phyloP scores from a whole-genome alignment of 2,888 invertebrate genomes.

The Mesorhabditis belari region DNA sequence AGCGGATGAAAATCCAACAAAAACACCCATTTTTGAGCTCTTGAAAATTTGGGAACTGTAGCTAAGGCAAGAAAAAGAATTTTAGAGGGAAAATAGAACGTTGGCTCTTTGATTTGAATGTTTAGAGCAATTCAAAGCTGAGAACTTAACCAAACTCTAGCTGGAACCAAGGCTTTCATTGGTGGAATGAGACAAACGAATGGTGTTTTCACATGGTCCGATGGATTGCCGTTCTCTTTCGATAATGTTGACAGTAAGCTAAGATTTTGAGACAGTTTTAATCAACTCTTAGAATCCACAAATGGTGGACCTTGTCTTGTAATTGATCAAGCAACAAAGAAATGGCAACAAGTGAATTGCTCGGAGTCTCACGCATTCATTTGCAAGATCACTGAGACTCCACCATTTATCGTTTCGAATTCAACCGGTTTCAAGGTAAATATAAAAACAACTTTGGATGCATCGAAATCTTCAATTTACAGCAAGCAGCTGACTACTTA shows the following conservation, averaged over 20 bases:
- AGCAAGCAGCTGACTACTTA: conserved; percentile 24
- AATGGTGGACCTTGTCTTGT: background rate
- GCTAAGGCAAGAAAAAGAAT: no score
- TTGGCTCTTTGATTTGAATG: no score
- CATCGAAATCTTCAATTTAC: background rate
- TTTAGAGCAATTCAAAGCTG: background rate
- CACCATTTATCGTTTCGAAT: background rate
- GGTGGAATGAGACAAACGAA: background rate
- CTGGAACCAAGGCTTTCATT: background rate
- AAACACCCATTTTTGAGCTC: no score
- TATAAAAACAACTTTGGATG: background rate
- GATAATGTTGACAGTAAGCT: background rate
- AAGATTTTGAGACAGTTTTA: background rate
- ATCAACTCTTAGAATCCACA: background rate
- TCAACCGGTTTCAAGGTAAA: background rate
- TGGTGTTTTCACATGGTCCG: background rate
- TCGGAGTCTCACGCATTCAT: background rate
- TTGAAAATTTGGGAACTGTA: no score
- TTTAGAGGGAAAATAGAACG: no score
- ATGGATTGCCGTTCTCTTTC: background rate
- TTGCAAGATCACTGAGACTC: background rate
- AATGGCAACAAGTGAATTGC: background rate
- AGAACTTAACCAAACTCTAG: background rate
- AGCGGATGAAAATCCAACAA: no score
- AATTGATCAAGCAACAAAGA: background rate